phyloP scores from a whole-genome alignment of 2,888 invertebrate species.

The Aradus depressus region DNA sequence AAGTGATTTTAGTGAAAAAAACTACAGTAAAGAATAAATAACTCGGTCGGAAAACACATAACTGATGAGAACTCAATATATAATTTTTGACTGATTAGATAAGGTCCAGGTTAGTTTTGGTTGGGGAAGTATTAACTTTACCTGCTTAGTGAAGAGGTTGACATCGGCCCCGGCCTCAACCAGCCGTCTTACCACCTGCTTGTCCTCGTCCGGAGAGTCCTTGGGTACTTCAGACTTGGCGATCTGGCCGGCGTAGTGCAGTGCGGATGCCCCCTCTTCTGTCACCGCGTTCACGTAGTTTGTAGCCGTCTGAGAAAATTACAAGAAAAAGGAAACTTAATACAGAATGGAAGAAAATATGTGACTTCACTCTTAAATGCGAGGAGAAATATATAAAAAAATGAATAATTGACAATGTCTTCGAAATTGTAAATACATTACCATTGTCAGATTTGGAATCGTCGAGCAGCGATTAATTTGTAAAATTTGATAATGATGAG shows the following conservation, averaged over 20 bases:
- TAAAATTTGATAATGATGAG: no score
- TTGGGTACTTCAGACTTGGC: conserved; percentile 62
- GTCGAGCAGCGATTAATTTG: no score
- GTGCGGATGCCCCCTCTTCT: conserved; percentile 83
- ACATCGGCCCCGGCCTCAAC: conserved; percentile 88
- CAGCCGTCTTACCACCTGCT: conserved; percentile 76
- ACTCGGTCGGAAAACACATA: background rate
- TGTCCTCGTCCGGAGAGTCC: conserved; percentile 54
- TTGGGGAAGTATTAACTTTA: no score
- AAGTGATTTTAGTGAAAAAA: no score
- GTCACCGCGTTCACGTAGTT: conserved; percentile 78
- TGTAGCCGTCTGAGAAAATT: conserved; percentile 42
- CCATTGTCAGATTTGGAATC: no score
- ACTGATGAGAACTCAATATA: background rate
- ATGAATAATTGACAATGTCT: no score
- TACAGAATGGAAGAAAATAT: no score
- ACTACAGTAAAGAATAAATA: background rate
- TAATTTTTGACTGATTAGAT: background rate
- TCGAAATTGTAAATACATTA: no score
- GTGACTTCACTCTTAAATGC: no score
- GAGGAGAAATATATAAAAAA: no score
- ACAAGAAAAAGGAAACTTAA: background rate
- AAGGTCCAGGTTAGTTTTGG: background rate
- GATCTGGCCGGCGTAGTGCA: conserved; percentile 90
- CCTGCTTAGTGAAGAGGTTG: conserved; percentile 62